Base-by-base conservation (phyloP, 1,140 invertebrate genomes). In the Zaprionus tsacasi region DNA sequence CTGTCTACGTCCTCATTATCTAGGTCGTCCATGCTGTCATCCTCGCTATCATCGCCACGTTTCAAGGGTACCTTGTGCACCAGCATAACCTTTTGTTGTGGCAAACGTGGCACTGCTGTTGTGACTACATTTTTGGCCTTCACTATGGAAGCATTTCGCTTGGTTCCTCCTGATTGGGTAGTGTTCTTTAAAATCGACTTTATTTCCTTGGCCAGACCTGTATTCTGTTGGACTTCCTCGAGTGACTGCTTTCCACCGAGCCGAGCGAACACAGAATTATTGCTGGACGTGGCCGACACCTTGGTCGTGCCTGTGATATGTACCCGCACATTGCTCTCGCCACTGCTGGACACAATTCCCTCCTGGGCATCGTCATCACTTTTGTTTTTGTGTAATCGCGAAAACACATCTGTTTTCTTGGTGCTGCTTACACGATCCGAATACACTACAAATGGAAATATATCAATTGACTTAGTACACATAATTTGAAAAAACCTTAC, bases 161-260 rank as follows among this genome's bases (percentile, higher is more conserved):
- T 77, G n/a, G 57, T 56, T 12, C 79, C 33, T 54, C 30, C 52
- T 71, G 25, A 27, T 35, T n/a, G 48, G 36, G 10, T 79, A 12
- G 79, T 72, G 61, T 91, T 93, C 70, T 91, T 93, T 25, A 92
- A 63, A 61, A 92, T 92, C 7, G 89, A 92, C 57, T 92, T 91
- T 7, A 91, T 92, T 69, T 91, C 85, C 50, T 82, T 91, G n/a
- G 82, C 79, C 2, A 81, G 25, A 1, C 60, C 69, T 13, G 52
- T 50, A 48, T 63, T 66, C 0, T 64, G 66, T 7, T 87, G 50
- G 0, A 21, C 67, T 15, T 54, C 13, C 21, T 54, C 48, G 33
- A 38, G 6, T 6, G 70, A 11, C 10, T 82, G 69, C 63, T 92
- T 92, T 3, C 79, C 89, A 0, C 92, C 92, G 1, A 93, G 79